Conservation (phyloP, 1,140 invertebrate genomes). For the Bradynema listronoti region DNA sequence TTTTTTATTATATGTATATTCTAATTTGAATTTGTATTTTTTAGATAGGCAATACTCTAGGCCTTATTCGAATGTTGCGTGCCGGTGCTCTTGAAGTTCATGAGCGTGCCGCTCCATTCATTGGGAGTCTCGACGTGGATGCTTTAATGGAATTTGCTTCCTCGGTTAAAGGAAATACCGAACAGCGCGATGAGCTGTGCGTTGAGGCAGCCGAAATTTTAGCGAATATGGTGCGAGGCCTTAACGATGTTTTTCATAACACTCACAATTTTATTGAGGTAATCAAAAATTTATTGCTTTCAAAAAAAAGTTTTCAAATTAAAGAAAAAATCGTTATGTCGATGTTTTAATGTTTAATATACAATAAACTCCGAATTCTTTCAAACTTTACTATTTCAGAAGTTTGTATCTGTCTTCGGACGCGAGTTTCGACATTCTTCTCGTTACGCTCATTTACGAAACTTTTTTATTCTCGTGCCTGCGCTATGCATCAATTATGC, state of each 20-base stretch:
- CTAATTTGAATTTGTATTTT: constrained; percentile 25
- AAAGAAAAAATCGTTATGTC: constrained; percentile 66
- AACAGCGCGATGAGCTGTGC: constrained; percentile 3
- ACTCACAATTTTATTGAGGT: no score
- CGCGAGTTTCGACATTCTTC: constrained; percentile 71
- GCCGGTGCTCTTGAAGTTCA: constrained; percentile 85
- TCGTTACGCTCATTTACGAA: constrained; percentile 80
- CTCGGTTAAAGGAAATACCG: constrained; percentile 2
- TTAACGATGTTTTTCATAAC: no score
- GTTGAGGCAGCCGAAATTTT: constrained; percentile 2
- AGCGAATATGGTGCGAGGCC: no score
- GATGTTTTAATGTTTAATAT: constrained; percentile 72
- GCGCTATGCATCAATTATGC: constrained; percentile 88
- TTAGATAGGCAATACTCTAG: constrained; percentile 78
- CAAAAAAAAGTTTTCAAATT: background rate
- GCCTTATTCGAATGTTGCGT: constrained; percentile 85
- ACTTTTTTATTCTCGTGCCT: constrained; percentile 88
- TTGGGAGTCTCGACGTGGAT: constrained; percentile 3
- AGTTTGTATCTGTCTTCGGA: constrained; percentile 64
- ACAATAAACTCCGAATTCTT: constrained; percentile 16
- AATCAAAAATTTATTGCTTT: no score
- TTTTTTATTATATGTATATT: constrained; percentile 8
- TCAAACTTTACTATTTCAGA: background rate
- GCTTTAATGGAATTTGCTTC: background rate
- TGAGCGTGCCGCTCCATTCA: constrained; percentile 70